These are phyloP conservation scores for Chaetodon trifasciatus DNA, from an alignment of 2,797 vertebrate genomes.

Conservation along the genomic window DNA sequence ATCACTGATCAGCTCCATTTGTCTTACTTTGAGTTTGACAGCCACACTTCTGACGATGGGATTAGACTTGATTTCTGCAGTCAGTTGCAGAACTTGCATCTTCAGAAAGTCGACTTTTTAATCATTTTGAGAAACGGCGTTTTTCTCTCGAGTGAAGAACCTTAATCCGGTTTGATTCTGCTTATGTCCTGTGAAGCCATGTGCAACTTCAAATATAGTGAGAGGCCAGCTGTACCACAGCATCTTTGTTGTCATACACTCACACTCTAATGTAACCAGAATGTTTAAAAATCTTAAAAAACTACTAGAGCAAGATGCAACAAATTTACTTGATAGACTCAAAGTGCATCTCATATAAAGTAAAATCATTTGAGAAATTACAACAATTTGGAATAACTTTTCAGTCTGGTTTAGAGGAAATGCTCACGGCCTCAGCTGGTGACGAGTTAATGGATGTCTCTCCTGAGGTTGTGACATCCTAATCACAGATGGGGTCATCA, in stretches of 20 bases:
- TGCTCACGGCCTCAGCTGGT: slow-evolving; percentile 33
- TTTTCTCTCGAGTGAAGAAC: background rate
- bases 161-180: background rate
- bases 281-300: background rate
- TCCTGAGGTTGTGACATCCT: slow-evolving; percentile 37
- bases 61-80: background rate
- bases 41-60: slow-evolving; percentile 12
- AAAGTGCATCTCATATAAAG: no score
- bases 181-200: background rate
- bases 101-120: background rate
- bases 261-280: background rate
- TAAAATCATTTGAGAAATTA: no score
- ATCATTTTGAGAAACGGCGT: background rate
- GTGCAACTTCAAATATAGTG: background rate
- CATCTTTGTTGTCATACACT: background rate
- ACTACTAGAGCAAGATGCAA: no score
- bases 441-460: slow-evolving; percentile 48
- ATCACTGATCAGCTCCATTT: slow-evolving; percentile 30
- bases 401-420: background rate
- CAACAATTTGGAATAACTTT: no score
- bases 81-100: background rate
- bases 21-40: slow-evolving; percentile 42
- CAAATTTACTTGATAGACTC: no score
- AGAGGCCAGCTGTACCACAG: no score
- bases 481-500: slow-evolving; percentile 59